Evolutionary conservation across 2,888 invertebrate species (phyloP).

Genomic region (Morpho achilles): DNA sequence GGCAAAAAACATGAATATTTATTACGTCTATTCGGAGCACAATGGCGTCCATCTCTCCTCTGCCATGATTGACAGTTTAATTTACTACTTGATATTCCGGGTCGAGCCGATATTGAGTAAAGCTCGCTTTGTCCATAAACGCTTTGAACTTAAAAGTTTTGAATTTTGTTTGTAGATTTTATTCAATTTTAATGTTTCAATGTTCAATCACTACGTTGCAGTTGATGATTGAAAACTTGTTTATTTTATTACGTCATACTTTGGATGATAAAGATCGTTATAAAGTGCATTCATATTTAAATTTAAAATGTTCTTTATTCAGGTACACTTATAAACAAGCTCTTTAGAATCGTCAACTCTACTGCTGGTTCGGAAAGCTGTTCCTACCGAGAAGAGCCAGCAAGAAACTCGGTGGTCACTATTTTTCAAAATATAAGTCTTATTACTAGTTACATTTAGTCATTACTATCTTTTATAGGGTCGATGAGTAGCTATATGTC

Average conservation of each 20-base stretch:
- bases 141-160: neutral
- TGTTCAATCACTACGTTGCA: too few relatives aligned
- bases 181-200: neutral
- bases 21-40: constrained; percentile 14
- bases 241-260: neutral
- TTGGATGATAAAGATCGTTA: neutral
- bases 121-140: constrained; percentile 25
- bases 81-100: constrained; percentile 33
- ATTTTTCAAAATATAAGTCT: too few relatives aligned
- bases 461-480: too few relatives aligned
- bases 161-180: constrained; percentile 4
- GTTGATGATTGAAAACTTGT: neutral
- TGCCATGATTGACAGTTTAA: constrained; percentile 36
- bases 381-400: too few relatives aligned
- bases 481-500: too few relatives aligned
- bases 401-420: too few relatives aligned
- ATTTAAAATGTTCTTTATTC: too few relatives aligned
- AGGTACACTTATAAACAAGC: too few relatives aligned
- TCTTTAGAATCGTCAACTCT: too few relatives aligned
- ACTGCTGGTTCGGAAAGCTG: too few relatives aligned
- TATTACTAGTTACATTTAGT: too few relatives aligned
- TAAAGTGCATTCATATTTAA: too few relatives aligned
- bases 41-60: constrained; percentile 14
- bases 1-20: constrained; percentile 22
- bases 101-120: constrained; percentile 33